A percentile compares a stretch with the other conserved stretches of the same genome.
Conservation (phyloP, 2,113 vertebrate species). For the Cebus imitator region DNA sequence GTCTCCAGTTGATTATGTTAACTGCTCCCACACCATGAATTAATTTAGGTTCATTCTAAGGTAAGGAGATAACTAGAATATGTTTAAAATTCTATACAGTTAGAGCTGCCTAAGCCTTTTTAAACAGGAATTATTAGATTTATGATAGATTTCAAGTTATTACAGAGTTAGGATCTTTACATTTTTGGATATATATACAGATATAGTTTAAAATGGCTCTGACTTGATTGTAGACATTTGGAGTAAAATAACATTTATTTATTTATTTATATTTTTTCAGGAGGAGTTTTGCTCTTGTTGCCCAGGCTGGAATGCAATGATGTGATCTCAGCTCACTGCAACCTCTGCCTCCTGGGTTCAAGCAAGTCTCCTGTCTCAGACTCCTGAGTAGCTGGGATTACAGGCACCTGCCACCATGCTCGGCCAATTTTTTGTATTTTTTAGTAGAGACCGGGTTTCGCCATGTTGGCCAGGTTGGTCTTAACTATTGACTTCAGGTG, state of each 20-base stretch:
- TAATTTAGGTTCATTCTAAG: not conserved
- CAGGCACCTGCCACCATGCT: too few species aligned
- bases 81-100: not conserved
- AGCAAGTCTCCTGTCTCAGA: too few species aligned
- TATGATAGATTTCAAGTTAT: not conserved
- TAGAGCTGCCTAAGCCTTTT: not conserved
- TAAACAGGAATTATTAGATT: not conserved
- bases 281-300: too few species aligned
- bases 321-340: too few species aligned
- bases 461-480: too few species aligned
- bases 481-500: too few species aligned
- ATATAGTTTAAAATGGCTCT: not conserved
- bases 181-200: constrained; percentile 13
- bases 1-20: not conserved
- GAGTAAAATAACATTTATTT: not conserved
- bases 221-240: not conserved
- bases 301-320: too few species aligned
- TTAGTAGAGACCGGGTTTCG: too few species aligned
- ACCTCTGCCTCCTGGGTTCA: too few species aligned
- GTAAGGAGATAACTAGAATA: not conserved
- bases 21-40: not conserved
- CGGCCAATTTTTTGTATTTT: too few species aligned
- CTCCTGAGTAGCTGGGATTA: too few species aligned
- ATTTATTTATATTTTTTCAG: too few species aligned
- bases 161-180: not conserved